Evolutionary conservation across 2,113 vertebrate genomes (phyloP).

Genomic region (Podocnemis expansa): DNA sequence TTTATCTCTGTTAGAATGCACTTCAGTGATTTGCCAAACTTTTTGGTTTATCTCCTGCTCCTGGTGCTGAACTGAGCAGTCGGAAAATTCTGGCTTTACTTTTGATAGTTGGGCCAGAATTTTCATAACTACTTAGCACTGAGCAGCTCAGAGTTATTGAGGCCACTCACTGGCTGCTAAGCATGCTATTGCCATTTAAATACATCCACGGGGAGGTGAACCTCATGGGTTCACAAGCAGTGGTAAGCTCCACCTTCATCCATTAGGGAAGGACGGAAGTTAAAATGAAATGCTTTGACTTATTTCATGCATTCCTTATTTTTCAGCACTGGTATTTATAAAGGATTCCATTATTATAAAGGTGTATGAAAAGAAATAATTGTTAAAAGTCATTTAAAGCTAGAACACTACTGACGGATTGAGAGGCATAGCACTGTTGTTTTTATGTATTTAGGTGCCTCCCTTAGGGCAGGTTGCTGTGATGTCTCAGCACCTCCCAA

Average conservation of each 20-base stretch:
- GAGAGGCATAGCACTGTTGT: neutral
- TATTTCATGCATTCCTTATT: neutral
- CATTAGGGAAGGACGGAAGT: neutral
- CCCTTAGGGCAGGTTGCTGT: neutral
- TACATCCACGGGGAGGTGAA: accelerated
- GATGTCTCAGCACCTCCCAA: neutral
- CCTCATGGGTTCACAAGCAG: accelerated
- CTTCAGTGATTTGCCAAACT: accelerated
- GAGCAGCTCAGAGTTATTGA: neutral
- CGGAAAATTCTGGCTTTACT: accelerated
- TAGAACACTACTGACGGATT: neutral
- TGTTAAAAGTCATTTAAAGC: neutral
- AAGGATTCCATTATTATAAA: neutral
- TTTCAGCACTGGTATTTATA: neutral
- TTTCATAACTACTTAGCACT: neutral
- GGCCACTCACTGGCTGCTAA: neutral
- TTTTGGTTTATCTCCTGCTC: neutral
- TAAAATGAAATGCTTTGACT: neutral
- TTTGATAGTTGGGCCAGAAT: neutral
- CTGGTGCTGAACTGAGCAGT: neutral
- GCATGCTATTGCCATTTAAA: neutral
- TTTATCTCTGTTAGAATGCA: neutral
- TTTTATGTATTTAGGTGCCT: neutral
- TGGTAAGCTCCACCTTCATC: accelerated
- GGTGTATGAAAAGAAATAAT: neutral